Base-by-base conservation (phyloP, 2,888 invertebrate genomes). In the Pterostichus madidus region DNA sequence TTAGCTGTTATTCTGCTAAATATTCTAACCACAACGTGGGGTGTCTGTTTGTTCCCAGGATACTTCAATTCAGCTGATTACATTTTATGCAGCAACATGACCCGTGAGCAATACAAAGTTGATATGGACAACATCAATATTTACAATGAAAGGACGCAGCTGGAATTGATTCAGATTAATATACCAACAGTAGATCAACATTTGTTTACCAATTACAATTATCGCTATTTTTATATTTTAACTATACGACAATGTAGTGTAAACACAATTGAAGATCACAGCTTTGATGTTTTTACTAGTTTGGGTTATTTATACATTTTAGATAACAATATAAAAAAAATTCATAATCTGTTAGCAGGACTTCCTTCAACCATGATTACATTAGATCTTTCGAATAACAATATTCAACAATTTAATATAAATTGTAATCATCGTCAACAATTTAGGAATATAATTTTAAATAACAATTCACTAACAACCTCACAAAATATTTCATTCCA, bases 341-440 rank as follows among this genome's bases (percentile, higher is more conserved):
- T 61, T 32, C 32, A n/a, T 35, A n/a, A 32, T 31, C 2, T n/a
- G 1, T 61, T 61, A 1, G 35, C 35, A 61, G 5, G 4, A 35
- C 13, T 35, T 4, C 61, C 35, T 61, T 5, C 4, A 61, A 5
- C n/a, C 10, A 5, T 61, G 11, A 35, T 35, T 61, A 32, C 3
- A 0, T 61, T 61, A 32, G 31, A 32, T n/a, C 8, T 61, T 4
- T 35, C 61, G 8, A 61, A 31, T 35, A 61, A 61, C n/a, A 31
- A 61, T 35, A 61, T 61, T 3, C 61, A 61, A 13, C 61, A 64
- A 35, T 35, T 64, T 64, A n/a, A 64, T 64, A 64, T 64, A 32
- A 35, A 64, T 35, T 64, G 64, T 35, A 64, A 64, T 35, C 0
- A 64, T 31, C 11, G 13, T 11, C 7, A 2, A 1, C 5, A 13